These are phyloP conservation scores for Charina bottae DNA, from an alignment of 2,113 vertebrate species.

Conservation along the genomic window DNA sequence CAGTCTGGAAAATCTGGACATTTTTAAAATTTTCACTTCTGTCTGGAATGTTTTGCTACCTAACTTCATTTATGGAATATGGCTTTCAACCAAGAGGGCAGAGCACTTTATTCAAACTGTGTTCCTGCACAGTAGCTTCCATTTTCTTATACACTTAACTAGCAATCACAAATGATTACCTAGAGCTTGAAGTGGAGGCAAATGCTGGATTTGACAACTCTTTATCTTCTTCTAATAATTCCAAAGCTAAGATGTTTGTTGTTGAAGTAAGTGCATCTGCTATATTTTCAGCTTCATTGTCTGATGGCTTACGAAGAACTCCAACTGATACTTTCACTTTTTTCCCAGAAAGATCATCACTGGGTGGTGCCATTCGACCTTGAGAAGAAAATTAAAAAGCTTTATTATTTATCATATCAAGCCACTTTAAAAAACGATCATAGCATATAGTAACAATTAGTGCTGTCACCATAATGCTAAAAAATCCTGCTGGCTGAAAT, in stretches of 20 bases:
- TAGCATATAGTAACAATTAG: background rate
- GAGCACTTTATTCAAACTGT: background rate
- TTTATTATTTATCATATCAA: background rate
- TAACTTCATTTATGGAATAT: background rate
- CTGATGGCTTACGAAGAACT: conserved; percentile 86
- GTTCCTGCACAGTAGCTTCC: background rate
- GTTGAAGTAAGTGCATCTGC: conserved; percentile 73
- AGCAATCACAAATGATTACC: conserved; percentile 45
- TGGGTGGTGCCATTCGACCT: conserved; percentile 94
- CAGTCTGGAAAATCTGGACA: background rate
- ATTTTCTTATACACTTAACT: background rate
- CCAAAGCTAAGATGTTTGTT: conserved; percentile 84
- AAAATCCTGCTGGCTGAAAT: background rate
- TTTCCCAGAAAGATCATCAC: conserved; percentile 85
- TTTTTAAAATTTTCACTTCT: background rate
- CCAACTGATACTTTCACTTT: conserved; percentile 91
- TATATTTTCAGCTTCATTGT: conserved; percentile 83
- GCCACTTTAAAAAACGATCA: background rate
- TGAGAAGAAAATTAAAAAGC: background rate
- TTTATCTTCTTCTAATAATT: conserved; percentile 86
- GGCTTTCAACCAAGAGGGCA: background rate
- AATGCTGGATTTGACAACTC: conserved; percentile 77
- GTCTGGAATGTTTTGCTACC: background rate
- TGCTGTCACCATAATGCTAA: background rate
- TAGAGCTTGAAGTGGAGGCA: conserved; percentile 75